A percentile compares a stretch with the other conserved stretches of the same genome.
These are phyloP conservation scores for Polydrusus cervinus DNA, from an alignment of 2,888 invertebrate species.

Conservation along the genomic window DNA sequence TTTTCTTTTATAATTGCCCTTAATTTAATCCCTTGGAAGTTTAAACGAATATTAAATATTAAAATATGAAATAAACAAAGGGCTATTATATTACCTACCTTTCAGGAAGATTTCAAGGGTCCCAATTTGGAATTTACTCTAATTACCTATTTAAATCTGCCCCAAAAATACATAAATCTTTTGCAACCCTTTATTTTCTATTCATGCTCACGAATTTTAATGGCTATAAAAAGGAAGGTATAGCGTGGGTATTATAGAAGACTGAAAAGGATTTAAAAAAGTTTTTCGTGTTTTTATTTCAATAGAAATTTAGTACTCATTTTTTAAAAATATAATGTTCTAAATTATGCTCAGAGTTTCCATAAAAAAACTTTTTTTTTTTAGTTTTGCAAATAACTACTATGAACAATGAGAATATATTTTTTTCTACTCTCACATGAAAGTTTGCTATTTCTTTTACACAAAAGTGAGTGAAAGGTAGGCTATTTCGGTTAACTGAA, in stretches of 20 bases:
- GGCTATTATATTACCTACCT: constrained; percentile 5
- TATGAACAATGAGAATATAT: too few relatives aligned
- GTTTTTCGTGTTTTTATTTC: neutral
- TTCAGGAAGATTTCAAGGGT: constrained; percentile 8
- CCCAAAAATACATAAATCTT: constrained; percentile 13
- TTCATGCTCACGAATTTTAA: constrained; percentile 6
- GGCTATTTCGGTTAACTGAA: too few relatives aligned
- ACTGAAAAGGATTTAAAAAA: neutral
- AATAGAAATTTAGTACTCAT: too few relatives aligned
- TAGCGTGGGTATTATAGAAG: neutral
- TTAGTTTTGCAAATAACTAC: too few relatives aligned
- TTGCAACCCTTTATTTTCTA: constrained; percentile 11
- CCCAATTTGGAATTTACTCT: constrained; percentile 7
- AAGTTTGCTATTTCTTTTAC: too few relatives aligned
- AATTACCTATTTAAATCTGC: constrained; percentile 15
- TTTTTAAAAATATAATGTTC: too few relatives aligned
- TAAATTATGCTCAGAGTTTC: too few relatives aligned
- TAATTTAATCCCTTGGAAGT: neutral
- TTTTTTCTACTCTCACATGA: too few relatives aligned
- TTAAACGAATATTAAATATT: constrained; percentile 3
- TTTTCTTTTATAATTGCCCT: neutral
- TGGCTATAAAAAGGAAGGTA: neutral
- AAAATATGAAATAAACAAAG: neutral
- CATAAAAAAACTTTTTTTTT: too few relatives aligned
- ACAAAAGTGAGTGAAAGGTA: too few relatives aligned